Conservation (phyloP, 1,140 invertebrate genomes). For the Daktulosphaira vitifoliae region DNA sequence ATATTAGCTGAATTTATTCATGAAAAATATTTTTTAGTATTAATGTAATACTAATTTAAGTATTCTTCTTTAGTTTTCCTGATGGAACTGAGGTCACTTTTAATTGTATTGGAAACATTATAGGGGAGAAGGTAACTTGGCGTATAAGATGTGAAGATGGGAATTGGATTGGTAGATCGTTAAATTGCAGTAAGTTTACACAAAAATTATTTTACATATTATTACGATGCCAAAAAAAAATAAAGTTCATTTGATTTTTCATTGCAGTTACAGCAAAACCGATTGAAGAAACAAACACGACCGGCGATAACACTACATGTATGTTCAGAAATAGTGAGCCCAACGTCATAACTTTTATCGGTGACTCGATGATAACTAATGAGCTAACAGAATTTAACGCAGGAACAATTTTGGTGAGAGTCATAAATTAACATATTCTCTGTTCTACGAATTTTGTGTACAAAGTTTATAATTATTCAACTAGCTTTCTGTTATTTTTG, state of each 20-base stretch:
- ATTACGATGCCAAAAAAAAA: no score
- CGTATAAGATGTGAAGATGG: constrained; percentile 73
- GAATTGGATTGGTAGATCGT: constrained; percentile 66
- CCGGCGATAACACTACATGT: constrained; percentile 60
- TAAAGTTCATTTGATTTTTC: background rate
- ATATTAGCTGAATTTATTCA: no score
- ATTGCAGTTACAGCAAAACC: constrained; percentile 18
- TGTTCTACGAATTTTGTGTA: no score
- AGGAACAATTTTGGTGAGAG: constrained; percentile 56
- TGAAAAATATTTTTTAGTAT: background rate
- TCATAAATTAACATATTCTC: background rate
- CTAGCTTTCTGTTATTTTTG: background rate
- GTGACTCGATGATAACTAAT: constrained; percentile 64
- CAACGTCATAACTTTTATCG: constrained; percentile 68
- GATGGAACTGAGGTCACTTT: constrained; percentile 73
- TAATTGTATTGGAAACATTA: constrained; percentile 65
- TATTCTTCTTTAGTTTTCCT: constrained; percentile 49
- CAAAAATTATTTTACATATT: no score
- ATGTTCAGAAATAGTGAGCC: constrained; percentile 64
- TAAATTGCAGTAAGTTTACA: constrained; percentile 57
- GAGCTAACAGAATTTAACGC: constrained; percentile 66
- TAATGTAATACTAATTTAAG: background rate
- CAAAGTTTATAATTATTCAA: no score
- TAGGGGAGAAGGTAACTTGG: constrained; percentile 68
- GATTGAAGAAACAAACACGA: constrained; percentile 36